Evolutionary conservation across 2,113 vertebrate species (phyloP), one percentile per base, ranked within the genome.

Genomic region (Corythaixoides concolor): DNA sequence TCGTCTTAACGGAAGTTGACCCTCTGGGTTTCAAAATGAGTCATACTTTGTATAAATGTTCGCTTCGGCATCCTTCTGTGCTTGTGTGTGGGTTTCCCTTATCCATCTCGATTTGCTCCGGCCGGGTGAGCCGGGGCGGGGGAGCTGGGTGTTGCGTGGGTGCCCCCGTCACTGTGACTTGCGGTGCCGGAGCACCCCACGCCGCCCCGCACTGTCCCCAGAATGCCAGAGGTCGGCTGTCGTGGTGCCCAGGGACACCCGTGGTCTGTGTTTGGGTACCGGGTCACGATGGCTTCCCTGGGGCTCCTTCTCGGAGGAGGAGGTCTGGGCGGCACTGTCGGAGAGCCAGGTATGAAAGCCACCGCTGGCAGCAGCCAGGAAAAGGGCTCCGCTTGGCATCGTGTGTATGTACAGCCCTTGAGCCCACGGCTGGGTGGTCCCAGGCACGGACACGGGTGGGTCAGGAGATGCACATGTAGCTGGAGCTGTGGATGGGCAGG

Each of bases 351-450:
- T 13, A 3, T 3, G 2, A 58, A 30, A 39, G 62, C 23, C 43
- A 28, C 52, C 1, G 3, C 26, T 41, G 6, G 0, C 30, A 12
- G 66, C 1, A 0, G 26, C 47, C 43, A 3, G 35, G 49, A 53
- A 6, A 11, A 37, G 39, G 75, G 35, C 63, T 72, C 39, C 15
- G n/a, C 0, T 1, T 23, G 45, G 11, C 15, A 3, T 3, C 4
- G 1, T 0, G 35, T 12, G 3, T 2, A 3, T 2, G 15, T 4
- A 1, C 12, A 24, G 8, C 43, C 39, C 70, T 21, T 0, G 27
- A 32, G 43, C 4, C 41, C 50, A 2, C 28, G 5, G 5, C 59
- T 16, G 1, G 11, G 14, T 3, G 69, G 12, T 23, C 26, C 49
- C 14, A 6, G n/a, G 4, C 22, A 2, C 0, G 24, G 70, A 8